phyloP scores from a whole-genome alignment of 2,113 vertebrate species.

The Petrocephalus zakoni region DNA sequence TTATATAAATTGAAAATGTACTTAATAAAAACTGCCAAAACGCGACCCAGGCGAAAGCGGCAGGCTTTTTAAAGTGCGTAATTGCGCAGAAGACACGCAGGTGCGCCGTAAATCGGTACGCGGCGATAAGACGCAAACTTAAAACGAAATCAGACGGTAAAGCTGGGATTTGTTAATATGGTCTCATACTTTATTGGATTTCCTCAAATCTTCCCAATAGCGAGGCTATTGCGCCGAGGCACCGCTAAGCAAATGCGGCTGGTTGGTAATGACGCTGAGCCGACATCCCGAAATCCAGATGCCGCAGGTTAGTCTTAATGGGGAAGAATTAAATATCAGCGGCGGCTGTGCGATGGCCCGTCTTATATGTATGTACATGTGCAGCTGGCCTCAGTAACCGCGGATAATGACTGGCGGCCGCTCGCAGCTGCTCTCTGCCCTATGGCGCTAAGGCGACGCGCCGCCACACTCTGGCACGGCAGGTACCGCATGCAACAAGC shows the following conservation, averaged over 20 bases:
- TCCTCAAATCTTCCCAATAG: conserved; percentile 3
- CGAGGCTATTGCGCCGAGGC: conserved; percentile 4
- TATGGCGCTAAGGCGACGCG: not conserved
- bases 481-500: conserved; percentile 38
- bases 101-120: not conserved
- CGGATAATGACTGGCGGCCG: not conserved
- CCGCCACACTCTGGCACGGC: not conserved
- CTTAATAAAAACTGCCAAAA: not conserved
- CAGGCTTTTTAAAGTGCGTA: not conserved
- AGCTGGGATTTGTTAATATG: not conserved
- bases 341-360: not conserved
- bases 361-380: not conserved
- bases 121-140: not conserved
- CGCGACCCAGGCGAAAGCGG: not conserved
- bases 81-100: not conserved
- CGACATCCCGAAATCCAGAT: conserved; percentile 15
- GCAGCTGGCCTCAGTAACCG: not conserved
- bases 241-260: conserved; percentile 23
- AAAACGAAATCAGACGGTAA: not conserved
- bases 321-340: conserved; percentile 19
- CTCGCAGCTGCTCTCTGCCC: not conserved
- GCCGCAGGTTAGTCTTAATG: conserved; percentile 29
- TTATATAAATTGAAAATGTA: not conserved
- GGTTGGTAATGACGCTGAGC: conserved; percentile 9
- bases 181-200: not conserved